Evolutionary conservation across 1,140 invertebrate species (phyloP).

Genomic region (Hylyphantes graminicola): DNA sequence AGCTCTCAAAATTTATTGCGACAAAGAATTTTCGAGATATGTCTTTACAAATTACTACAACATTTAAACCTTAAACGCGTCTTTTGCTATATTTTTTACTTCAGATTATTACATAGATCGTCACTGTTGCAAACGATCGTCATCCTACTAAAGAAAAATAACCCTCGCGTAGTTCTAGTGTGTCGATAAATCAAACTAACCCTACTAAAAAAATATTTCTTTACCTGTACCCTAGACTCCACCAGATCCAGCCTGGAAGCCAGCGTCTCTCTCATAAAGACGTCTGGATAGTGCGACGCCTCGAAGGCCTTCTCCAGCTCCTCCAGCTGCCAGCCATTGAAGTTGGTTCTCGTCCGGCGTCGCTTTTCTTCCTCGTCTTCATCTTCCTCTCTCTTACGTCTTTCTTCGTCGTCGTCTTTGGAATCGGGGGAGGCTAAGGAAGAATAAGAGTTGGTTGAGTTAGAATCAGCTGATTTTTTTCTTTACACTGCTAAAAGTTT

Average conservation of each 20-base stretch:
- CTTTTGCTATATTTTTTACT: neutral
- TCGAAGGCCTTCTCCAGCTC: constrained; percentile 97
- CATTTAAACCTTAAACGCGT: neutral
- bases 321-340: constrained; percentile 98
- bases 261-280: constrained; percentile 87
- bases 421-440: neutral
- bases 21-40: no score
- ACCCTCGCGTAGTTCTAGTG: no score
- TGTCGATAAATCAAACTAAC: neutral
- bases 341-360: constrained; percentile 94
- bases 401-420: neutral
- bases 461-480: no score
- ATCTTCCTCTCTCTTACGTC: constrained; percentile 18
- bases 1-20: no score
- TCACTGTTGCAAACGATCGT: neutral
- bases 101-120: neutral
- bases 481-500: no score
- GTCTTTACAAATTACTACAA: neutral
- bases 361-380: constrained; percentile 69
- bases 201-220: constrained; percentile 65
- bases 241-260: constrained; percentile 92
- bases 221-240: constrained; percentile 97
- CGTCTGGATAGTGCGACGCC: constrained; percentile 97
- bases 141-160: no score
- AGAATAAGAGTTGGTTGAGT: no score